Base-by-base conservation (phyloP, 2,113 vertebrate genomes). In the Ploceus nigricollis region DNA sequence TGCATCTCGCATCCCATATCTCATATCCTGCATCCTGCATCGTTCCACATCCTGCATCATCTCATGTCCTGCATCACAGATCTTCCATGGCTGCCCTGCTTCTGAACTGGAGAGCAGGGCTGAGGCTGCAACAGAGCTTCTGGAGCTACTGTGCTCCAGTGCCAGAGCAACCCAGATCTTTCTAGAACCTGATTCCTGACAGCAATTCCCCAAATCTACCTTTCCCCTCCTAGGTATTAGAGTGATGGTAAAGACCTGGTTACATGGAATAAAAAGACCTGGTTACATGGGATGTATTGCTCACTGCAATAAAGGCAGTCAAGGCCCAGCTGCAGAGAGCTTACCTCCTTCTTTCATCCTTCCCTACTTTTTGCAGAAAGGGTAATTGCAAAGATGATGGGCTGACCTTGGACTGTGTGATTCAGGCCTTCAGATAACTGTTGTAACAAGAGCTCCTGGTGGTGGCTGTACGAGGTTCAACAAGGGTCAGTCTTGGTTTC, bases 121-220 rank as follows among this genome's bases (percentile, higher is more conserved):
- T 84, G 64, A 48, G 61, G 57, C 60, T 89, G 40, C 40, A 57
- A 2, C 22, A 65, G 13, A 8, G 24, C 14, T 54, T 15, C n/a
- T 71, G 65, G 27, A 42, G 11, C 11, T 47, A 2, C 27, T 4
- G 51, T 20, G 9, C 68, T 33, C 47, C 56, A n/a, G 64, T 10
- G 60, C 12, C 37, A 78, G 33, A 39, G 39, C 0, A 0, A 71
- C 33, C 2, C 39, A 58, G 10, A 37, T 23, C 39, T 42, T 58
- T 33, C 27, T 11, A 58, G 30, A 40, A 45, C 0, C 35, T 60
- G 24, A 60, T 60, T 60, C 57, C 57, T 37, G 7, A 27, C 0
- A 1, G 7, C 0, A 0, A 21, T 16, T 81, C 5, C 45, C 24
- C 4, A 3, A 25, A 31, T 1, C 6, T 64, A 44, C 11, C 51